Evolutionary conservation across 2,113 vertebrate species (phyloP), one percentile per base, ranked within the genome.

Genomic region (Colinus virginianus): DNA sequence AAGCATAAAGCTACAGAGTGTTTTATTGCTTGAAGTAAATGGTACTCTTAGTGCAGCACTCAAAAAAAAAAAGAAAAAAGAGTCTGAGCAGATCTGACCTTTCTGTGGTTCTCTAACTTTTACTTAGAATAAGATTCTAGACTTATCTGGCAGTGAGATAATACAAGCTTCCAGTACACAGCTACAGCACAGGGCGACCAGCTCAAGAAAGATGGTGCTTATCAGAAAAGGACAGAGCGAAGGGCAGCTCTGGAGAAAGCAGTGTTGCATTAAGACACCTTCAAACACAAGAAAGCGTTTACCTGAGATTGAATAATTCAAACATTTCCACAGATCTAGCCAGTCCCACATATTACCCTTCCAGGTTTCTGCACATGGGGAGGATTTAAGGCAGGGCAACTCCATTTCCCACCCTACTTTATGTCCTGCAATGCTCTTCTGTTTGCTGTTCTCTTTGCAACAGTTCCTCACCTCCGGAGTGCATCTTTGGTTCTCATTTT

Each of bases 371-470:
- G 2, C 8, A 61, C 10, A 6, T 2, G 15, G n/a, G 59, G 81
- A 92, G 56, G 77, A 71, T 91, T 88, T 87, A 78, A 86, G 53
- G 62, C n/a, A 71, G 56, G 91, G 43, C 48, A 81, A 32, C 40
- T 84, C 61, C 15, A 21, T 91, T 81, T 83, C 48, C 72, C 30
- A 4, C 11, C 12, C 12, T 26, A 34, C 61, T 14, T 26, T 21
- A 23, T 22, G 64, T 53, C 71, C 56, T 75, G 71, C n/a, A 51
- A 58, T 13, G 22, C 30, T 19, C 70, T 56, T 67, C 3, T 64
- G 30, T 78, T 49, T 84, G 40, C 30, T 81, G 18, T 64, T 80
- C 53, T 68, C 9, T 61, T 71, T 68, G 36, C 32, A 67, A 22
- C 0, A 53, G 68, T 17, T 91, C 87, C 74, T 68, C 53, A 40